phyloP scores from a whole-genome alignment of 2,888 invertebrate species.

The Sinelater perroti region DNA sequence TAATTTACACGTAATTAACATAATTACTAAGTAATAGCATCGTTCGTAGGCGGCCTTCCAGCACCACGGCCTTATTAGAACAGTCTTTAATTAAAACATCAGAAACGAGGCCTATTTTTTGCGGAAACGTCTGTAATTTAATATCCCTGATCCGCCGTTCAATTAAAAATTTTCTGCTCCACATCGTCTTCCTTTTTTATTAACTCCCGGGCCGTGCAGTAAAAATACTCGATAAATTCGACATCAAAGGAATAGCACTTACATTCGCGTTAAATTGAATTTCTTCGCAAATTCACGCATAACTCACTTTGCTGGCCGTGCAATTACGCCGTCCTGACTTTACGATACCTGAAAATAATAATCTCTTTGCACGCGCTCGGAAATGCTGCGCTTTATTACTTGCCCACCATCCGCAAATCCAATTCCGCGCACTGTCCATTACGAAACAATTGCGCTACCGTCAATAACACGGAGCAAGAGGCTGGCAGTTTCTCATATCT shows the following conservation, averaged over 20 bases:
- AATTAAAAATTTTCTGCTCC: too few relatives aligned
- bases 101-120: too few relatives aligned
- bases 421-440: slow-evolving; percentile 19
- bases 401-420: slow-evolving; percentile 10
- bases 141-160: too few relatives aligned
- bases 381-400: slow-evolving; percentile 9
- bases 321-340: not conserved
- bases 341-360: slow-evolving; percentile 11
- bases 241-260: not conserved
- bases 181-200: too few relatives aligned
- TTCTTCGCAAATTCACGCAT: not conserved
- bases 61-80: too few relatives aligned
- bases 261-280: not conserved
- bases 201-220: too few relatives aligned
- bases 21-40: too few relatives aligned
- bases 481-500: slow-evolving; percentile 36
- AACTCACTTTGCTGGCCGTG: slow-evolving; percentile 2
- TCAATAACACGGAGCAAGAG: slow-evolving; percentile 34
- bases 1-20: too few relatives aligned
- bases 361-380: not conserved
- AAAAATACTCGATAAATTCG: not conserved
- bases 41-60: too few relatives aligned
- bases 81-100: too few relatives aligned
- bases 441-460: slow-evolving; percentile 35
- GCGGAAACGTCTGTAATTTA: too few relatives aligned